Evolutionary conservation across 2,113 vertebrate species (phyloP).

Genomic region (Ahaetulla prasina): DNA sequence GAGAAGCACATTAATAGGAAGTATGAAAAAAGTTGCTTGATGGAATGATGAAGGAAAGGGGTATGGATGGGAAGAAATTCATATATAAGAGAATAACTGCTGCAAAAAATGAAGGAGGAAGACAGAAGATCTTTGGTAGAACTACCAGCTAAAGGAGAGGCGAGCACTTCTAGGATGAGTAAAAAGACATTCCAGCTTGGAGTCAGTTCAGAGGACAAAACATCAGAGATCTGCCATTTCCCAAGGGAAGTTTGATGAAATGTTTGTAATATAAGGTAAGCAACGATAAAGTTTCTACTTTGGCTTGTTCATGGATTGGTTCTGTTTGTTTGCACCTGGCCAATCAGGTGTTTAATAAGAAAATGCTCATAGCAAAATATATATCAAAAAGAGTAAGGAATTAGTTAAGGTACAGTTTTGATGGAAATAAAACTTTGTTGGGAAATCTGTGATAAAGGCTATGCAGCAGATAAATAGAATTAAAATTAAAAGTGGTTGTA

Average conservation of each 20-base stretch:
- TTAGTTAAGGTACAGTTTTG: not conserved
- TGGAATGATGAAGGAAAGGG: not conserved
- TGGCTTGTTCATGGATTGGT: not conserved
- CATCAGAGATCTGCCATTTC: not conserved
- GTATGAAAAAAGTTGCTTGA: not conserved
- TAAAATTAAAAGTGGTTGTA: not conserved
- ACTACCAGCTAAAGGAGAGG: not conserved
- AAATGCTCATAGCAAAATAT: not conserved
- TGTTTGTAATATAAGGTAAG: not conserved
- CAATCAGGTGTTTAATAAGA: not conserved
- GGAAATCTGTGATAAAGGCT: not conserved
- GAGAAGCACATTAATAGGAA: not conserved
- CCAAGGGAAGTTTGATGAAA: not conserved
- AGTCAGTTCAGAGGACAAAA: not conserved
- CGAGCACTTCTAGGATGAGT: not conserved
- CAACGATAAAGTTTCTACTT: not conserved
- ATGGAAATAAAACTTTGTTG: not conserved
- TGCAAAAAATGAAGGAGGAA: not conserved
- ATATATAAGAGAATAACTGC: not conserved
- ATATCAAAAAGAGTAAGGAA: not conserved
- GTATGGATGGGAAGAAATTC: not conserved
- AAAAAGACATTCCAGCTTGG: not conserved
- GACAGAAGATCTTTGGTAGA: not conserved
- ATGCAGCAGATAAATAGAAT: not conserved
- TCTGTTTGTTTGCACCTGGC: not conserved